These are phyloP conservation scores for Nannobrachium achirus DNA, from an alignment of 2,113 vertebrate species.

Conservation along the genomic window DNA sequence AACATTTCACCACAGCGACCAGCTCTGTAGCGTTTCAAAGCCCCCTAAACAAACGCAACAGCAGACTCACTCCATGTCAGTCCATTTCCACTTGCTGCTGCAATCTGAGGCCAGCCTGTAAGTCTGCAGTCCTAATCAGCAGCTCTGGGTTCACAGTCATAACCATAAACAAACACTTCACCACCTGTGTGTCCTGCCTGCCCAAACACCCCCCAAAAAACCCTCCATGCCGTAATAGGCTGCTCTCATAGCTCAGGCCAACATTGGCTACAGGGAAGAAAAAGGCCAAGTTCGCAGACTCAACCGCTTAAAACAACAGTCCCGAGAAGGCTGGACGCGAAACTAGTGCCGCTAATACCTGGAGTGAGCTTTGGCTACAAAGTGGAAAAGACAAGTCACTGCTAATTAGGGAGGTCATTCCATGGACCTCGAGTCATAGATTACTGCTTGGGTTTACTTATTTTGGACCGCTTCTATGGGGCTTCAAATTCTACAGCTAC, in stretches of 20 bases:
- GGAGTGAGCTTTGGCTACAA: slow-evolving; percentile 32
- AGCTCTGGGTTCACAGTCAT: slow-evolving; percentile 69
- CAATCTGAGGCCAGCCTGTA: slow-evolving; percentile 55
- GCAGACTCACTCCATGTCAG: slow-evolving; percentile 11
- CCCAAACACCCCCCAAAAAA: slow-evolving; percentile 61
- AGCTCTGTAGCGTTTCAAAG: slow-evolving; percentile 6
- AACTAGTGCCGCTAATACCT: slow-evolving; percentile 58
- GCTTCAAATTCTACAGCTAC: slow-evolving; percentile 7
- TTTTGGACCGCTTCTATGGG: slow-evolving; percentile 51
- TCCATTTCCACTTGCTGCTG: slow-evolving; percentile 52
- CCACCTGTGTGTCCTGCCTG: slow-evolving; percentile 67
- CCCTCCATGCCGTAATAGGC: slow-evolving; percentile 68
- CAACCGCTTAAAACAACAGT: slow-evolving; percentile 65
- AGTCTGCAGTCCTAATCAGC: slow-evolving; percentile 71
- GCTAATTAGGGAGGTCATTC: slow-evolving; percentile 51
- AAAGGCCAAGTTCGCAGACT: slow-evolving; percentile 57
- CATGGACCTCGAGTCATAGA: slow-evolving; percentile 58
- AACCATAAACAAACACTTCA: slow-evolving; percentile 79
- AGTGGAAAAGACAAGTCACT: slow-evolving; percentile 72
- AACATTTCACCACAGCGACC: not conserved
- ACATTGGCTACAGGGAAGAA: slow-evolving; percentile 40
- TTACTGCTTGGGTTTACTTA: slow-evolving; percentile 30
- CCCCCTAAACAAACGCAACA: slow-evolving; percentile 34
- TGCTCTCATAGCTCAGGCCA: slow-evolving; percentile 59
- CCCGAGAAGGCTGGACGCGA: slow-evolving; percentile 49